phyloP scores from a whole-genome alignment of 1,140 invertebrate species.

The Latrodectus geometricus region DNA sequence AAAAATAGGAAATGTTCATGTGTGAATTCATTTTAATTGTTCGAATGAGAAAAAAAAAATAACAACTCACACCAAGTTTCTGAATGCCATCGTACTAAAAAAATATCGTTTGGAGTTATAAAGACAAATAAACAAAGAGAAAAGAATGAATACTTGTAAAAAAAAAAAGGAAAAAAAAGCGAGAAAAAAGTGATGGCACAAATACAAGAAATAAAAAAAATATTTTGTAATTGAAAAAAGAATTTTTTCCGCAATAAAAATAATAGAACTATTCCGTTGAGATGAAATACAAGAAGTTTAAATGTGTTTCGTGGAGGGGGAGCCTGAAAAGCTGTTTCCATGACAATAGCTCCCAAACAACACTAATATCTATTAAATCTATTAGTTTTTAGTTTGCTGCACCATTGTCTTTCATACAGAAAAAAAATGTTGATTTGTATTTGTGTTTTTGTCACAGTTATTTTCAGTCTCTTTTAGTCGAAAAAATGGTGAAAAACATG shows the following conservation, averaged over 20 bases:
- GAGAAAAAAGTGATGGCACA: constrained; percentile 3
- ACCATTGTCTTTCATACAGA: constrained; percentile 28
- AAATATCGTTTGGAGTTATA: not conserved
- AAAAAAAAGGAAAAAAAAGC: constrained; percentile 3
- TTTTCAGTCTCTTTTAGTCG: constrained; percentile 41
- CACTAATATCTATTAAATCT: constrained; percentile 62
- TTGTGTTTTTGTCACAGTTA: constrained; percentile 30
- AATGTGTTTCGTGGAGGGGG: constrained; percentile 37
- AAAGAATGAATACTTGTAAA: constrained; percentile 2
- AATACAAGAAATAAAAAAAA: constrained; percentile 16
- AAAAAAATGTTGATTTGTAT: not conserved
- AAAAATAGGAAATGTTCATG: constrained; percentile 26
- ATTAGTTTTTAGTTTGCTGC: constrained; percentile 57
- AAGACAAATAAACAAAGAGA: constrained; percentile 30
- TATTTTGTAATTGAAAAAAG: constrained; percentile 26
- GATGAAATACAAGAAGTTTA: constrained; percentile 53
- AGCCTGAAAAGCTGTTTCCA: constrained; percentile 48
- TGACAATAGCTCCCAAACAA: constrained; percentile 55
- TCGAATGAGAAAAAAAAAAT: constrained; percentile 41
- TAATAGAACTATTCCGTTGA: constrained; percentile 31
- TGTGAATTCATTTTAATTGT: constrained; percentile 62
- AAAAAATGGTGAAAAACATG: constrained; percentile 44
- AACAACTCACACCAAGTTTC: constrained; percentile 9
- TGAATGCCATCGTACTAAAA: constrained; percentile 6
- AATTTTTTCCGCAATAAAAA: constrained; percentile 37